These are phyloP conservation scores for Drosophila kanekoi DNA, from an alignment of 2,888 invertebrate species.

Conservation along the genomic window DNA sequence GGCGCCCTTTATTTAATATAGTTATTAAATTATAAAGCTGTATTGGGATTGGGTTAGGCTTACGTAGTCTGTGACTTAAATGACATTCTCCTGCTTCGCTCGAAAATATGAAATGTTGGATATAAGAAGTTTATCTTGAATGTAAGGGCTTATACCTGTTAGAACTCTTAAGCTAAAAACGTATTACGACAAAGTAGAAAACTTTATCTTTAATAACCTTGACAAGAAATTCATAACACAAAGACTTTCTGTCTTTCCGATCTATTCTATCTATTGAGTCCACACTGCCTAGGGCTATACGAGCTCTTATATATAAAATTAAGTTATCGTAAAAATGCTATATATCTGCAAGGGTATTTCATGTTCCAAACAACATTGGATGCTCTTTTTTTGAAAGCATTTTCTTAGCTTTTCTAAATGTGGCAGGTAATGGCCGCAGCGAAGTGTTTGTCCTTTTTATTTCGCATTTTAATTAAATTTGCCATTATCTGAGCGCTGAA, in stretches of 20 bases:
- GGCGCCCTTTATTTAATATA: neutral
- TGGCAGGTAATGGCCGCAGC: neutral
- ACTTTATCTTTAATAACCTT: too few relatives aligned
- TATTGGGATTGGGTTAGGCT: neutral
- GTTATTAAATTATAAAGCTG: neutral
- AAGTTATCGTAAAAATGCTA: neutral
- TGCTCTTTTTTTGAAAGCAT: neutral
- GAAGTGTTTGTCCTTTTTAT: neutral
- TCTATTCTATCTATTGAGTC: too few relatives aligned
- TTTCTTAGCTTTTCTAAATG: neutral
- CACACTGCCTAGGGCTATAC: too few relatives aligned
- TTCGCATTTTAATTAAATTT: constrained; percentile 31
- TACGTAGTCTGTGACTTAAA: neutral
- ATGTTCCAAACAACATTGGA: neutral
- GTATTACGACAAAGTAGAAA: too few relatives aligned
- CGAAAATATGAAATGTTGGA: too few relatives aligned
- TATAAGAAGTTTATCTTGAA: too few relatives aligned
- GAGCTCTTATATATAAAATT: neutral
- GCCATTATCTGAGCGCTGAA: constrained; percentile 17
- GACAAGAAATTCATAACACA: too few relatives aligned
- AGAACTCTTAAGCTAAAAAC: too few relatives aligned
- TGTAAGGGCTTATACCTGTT: too few relatives aligned
- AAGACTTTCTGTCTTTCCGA: too few relatives aligned
- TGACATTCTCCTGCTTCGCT: too few relatives aligned
- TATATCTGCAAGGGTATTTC: too few relatives aligned